Percentiles rank a stretch among this genome's conserved stretches.
Evolutionary conservation across 2,113 vertebrate genomes (phyloP).

Genomic region (Pomatorhinus ruficollis): DNA sequence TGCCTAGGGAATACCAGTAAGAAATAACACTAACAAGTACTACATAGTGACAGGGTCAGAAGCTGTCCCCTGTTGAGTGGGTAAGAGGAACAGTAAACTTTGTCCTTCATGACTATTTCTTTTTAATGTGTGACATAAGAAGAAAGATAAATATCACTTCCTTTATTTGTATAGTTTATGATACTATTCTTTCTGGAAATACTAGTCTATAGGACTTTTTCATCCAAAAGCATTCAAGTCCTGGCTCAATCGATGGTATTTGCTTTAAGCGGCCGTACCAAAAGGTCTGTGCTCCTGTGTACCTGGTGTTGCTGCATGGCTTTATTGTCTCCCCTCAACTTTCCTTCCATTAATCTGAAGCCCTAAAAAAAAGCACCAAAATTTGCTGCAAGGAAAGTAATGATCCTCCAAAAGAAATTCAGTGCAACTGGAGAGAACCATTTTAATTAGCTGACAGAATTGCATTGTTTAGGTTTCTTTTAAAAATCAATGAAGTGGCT

Average conservation of each 20-base stretch:
- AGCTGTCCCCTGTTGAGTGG: background rate
- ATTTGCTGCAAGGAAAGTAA: conserved; percentile 59
- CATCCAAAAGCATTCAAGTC: background rate
- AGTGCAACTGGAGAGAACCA: conserved; percentile 50
- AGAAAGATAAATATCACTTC: conserved; percentile 52
- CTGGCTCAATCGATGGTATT: background rate
- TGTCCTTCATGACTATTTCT: conserved; percentile 52
- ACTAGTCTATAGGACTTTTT: background rate
- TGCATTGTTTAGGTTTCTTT: conserved; percentile 58
- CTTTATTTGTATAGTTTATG: conserved; percentile 40
- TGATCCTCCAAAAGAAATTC: conserved; percentile 70
- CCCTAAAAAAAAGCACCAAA: conserved; percentile 50
- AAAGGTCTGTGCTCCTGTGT: background rate
- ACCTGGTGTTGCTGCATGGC: background rate
- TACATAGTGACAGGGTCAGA: background rate
- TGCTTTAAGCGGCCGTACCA: background rate
- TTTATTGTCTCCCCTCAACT: background rate
- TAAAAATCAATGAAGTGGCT: conserved; percentile 63
- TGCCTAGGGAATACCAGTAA: conserved; percentile 23
- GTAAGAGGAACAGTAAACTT: conserved; percentile 24
- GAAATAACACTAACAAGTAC: conserved; percentile 8
- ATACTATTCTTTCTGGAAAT: conserved; percentile 24
- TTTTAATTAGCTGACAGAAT: conserved; percentile 73
- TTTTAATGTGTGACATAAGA: conserved; percentile 47
- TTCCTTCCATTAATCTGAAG: conserved; percentile 34